Percentiles rank a stretch among this genome's conserved stretches.
These are phyloP conservation scores for Drosophila kambysellisi DNA, from an alignment of 2,888 invertebrate species.

Conservation along the genomic window DNA sequence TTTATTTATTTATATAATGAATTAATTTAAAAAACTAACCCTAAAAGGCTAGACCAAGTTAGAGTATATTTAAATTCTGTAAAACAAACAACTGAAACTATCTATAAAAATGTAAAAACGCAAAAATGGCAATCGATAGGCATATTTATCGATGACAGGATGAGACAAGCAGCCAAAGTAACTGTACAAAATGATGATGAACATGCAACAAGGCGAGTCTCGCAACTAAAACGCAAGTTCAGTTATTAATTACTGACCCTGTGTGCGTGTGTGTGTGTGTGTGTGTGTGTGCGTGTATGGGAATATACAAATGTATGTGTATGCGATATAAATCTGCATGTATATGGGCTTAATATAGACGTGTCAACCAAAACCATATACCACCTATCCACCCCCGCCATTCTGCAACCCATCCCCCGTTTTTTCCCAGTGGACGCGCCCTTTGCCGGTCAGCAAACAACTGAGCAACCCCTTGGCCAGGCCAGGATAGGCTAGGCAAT, in stretches of 20 bases:
- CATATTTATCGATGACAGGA: constrained; percentile 16
- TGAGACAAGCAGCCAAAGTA: not conserved
- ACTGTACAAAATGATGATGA: not conserved
- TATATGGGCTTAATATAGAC: constrained; percentile 48
- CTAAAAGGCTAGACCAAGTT: not conserved
- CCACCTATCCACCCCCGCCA: not conserved
- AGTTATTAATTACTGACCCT: constrained; percentile 55
- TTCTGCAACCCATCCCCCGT: not conserved
- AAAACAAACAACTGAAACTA: not conserved
- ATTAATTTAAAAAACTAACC: too few species aligned
- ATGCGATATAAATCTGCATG: constrained; percentile 37
- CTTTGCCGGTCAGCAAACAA: constrained; percentile 32
- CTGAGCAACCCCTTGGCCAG: constrained; percentile 33
- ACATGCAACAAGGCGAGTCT: constrained; percentile 24
- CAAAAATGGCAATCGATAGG: not conserved
- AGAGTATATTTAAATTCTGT: not conserved
- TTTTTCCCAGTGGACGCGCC: constrained; percentile 31
- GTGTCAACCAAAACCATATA: constrained; percentile 20
- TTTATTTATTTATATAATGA: too few species aligned
- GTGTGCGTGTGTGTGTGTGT: not conserved
- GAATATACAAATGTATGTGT: not conserved
- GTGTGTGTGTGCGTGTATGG: constrained; percentile 1
- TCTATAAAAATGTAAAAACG: not conserved
- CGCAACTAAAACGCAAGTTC: constrained; percentile 39
- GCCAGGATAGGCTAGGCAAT: not conserved